These are phyloP conservation scores for Ochotona princeps DNA, from an alignment of 2,113 vertebrate genomes.

Conservation along the genomic window DNA sequence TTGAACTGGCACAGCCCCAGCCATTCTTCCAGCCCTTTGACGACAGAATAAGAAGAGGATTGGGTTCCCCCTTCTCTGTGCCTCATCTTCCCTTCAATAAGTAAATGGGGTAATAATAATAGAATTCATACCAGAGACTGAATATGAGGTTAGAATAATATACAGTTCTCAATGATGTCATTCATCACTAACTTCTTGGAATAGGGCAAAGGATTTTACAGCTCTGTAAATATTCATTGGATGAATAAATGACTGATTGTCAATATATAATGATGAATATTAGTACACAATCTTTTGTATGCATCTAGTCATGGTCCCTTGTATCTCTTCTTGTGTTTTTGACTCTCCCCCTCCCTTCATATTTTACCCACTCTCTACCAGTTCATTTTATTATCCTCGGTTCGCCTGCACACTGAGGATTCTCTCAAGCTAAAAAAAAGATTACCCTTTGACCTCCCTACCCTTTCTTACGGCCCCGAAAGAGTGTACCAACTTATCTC, in stretches of 20 bases:
- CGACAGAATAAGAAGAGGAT: not conserved
- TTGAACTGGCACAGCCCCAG: too few species aligned
- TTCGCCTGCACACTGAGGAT: not conserved
- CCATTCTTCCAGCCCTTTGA: too few species aligned
- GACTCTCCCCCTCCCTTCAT: not conserved
- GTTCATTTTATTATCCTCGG: not conserved
- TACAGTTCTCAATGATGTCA: not conserved
- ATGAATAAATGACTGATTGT: not conserved
- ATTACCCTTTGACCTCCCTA: not conserved
- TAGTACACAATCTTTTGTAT: not conserved
- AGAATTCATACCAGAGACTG: not conserved
- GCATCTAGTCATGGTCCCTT: not conserved
- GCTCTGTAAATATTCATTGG: not conserved
- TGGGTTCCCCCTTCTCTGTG: too few species aligned
- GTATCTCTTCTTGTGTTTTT: not conserved
- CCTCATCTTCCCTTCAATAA: not conserved
- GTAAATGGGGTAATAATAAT: not conserved
- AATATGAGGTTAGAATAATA: not conserved
- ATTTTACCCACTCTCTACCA: not conserved
- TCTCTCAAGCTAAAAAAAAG: not conserved
- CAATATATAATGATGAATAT: not conserved
- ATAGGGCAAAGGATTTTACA: not conserved
- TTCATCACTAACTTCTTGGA: not conserved
- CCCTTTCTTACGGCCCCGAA: not conserved
- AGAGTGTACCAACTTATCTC: not conserved